Evolutionary conservation across 2,888 invertebrate species (phyloP).

Genomic region (Chouioia cunea): DNA sequence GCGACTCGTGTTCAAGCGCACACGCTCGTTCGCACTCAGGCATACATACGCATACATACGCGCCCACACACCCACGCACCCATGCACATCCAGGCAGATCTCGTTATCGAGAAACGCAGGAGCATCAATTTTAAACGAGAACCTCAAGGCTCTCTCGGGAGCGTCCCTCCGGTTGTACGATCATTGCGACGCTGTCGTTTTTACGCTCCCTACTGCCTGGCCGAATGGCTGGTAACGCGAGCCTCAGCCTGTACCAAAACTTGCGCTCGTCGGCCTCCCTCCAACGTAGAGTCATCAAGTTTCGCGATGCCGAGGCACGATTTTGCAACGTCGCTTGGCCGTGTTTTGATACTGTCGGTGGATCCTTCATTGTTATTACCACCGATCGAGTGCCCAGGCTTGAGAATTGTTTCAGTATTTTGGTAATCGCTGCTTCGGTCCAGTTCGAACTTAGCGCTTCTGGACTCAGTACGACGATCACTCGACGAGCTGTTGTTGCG

Average conservation of each 20-base stretch:
- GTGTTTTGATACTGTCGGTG: constrained; percentile 70
- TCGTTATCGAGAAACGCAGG: too few species aligned
- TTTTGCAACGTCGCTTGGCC: constrained; percentile 65
- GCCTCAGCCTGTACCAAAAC: constrained; percentile 77
- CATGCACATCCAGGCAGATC: too few species aligned
- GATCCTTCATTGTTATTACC: constrained; percentile 67
- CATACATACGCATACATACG: too few species aligned
- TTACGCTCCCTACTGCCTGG: neutral
- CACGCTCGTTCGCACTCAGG: too few species aligned
- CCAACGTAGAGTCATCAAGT: constrained; percentile 56
- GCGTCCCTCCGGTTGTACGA: constrained; percentile 60
- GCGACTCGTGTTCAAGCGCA: too few species aligned
- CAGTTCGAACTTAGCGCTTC: constrained; percentile 68
- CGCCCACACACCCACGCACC: too few species aligned
- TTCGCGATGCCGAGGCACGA: constrained; percentile 46
- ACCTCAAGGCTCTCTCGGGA: constrained; percentile 67
- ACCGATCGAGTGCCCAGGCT: constrained; percentile 59
- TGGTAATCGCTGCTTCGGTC: constrained; percentile 67
- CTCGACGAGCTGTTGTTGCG: constrained; percentile 70
- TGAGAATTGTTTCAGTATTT: constrained; percentile 69
- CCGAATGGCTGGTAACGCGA: constrained; percentile 68
- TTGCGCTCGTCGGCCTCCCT: constrained; percentile 62
- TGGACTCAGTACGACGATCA: constrained; percentile 70
- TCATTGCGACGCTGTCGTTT: constrained; percentile 63
- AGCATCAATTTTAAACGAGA: constrained; percentile 61